Conservation (phyloP, 1,140 invertebrate species). For the Augochlora pura region DNA sequence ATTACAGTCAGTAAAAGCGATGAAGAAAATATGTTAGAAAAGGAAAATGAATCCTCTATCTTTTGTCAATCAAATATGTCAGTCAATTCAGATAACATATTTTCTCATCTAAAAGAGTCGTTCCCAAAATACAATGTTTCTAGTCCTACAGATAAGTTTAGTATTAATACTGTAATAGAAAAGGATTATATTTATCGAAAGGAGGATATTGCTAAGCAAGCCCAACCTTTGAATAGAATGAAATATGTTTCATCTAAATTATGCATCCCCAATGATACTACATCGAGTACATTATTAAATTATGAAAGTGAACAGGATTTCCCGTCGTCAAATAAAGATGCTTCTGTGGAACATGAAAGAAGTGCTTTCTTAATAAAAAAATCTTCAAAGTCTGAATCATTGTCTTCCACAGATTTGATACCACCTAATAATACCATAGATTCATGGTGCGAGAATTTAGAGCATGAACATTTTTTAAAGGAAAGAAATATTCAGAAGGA, state of each 20-base stretch:
- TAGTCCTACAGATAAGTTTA: conserved; percentile 32
- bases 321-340: conserved; percentile 16
- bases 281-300: conserved; percentile 20
- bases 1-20: background rate
- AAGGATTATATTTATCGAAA: conserved; percentile 31
- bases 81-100: conserved; percentile 30
- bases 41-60: background rate
- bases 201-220: conserved; percentile 25
- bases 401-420: conserved; percentile 29
- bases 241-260: conserved; percentile 17
- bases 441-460: background rate
- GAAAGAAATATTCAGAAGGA: background rate
- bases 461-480: background rate
- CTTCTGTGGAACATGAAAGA: background rate
- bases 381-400: conserved; percentile 1
- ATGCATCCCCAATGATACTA: conserved; percentile 29
- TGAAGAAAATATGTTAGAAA: background rate
- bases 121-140: conserved; percentile 26
- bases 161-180: conserved; percentile 27
- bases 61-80: background rate
- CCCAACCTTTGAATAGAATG: background rate
- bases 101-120: conserved; percentile 17
- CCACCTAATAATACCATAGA: background rate
- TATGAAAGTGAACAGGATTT: conserved; percentile 13
- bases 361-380: conserved; percentile 2